phyloP scores from a whole-genome alignment of 2,888 invertebrate genomes.

The Xestia rhomboidea region DNA sequence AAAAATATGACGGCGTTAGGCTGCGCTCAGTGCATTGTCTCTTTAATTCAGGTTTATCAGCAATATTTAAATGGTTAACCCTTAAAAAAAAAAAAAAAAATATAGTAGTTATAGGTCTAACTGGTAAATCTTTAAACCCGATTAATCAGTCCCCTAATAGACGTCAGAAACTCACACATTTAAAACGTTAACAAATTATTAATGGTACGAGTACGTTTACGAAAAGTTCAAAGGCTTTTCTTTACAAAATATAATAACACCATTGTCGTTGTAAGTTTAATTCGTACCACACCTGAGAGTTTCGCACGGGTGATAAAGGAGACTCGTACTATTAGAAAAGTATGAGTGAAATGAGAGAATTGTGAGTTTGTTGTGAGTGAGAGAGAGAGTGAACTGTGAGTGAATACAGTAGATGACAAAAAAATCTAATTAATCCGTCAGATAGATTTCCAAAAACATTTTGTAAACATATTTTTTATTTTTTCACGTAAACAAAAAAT shows the following conservation, averaged over 20 bases:
- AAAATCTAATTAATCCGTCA: too few relatives aligned
- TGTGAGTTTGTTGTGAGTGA: not conserved
- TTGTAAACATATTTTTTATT: too few relatives aligned
- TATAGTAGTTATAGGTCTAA: too few relatives aligned
- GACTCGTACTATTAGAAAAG: conserved; percentile 16
- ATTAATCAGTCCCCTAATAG: not conserved
- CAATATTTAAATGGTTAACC: not conserved
- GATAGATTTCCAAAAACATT: too few relatives aligned
- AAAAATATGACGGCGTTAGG: not conserved
- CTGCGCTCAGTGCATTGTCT: not conserved
- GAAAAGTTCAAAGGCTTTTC: conserved; percentile 50
- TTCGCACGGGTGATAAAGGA: conserved; percentile 62
- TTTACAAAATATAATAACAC: conserved; percentile 55
- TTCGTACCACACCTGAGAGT: conserved; percentile 61
- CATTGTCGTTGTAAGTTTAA: conserved; percentile 55
- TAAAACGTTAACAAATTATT: conserved; percentile 21
- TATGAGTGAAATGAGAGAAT: not conserved
- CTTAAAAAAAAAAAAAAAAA: not conserved
- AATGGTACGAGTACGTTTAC: conserved; percentile 1
- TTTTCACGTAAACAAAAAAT: too few relatives aligned
- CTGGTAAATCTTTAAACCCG: too few relatives aligned
- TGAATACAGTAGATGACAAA: too few relatives aligned
- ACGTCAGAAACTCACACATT: not conserved
- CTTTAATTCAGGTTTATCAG: not conserved
- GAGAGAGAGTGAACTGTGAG: too few relatives aligned